Conservation (phyloP, 2,797 vertebrate species). For the Pangasius sanitwongsei region DNA sequence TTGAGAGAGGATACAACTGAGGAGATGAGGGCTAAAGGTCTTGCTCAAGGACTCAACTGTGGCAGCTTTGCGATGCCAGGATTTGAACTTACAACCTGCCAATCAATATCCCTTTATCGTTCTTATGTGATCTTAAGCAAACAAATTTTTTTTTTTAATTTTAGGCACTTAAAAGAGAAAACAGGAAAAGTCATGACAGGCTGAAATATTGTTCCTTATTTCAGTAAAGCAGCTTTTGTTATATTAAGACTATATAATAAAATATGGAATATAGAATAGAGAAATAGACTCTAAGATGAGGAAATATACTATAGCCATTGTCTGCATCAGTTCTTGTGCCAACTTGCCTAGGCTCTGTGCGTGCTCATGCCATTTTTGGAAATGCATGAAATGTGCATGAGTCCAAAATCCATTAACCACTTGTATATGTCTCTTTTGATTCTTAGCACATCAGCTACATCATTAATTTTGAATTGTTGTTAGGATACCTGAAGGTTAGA, state of each 20-base stretch:
- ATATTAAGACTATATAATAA: neutral
- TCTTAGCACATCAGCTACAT: neutral
- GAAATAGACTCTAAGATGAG: neutral
- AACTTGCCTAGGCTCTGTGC: neutral
- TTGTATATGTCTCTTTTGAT: neutral
- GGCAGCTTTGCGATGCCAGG: neutral
- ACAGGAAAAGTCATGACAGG: neutral
- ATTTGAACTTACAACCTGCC: neutral
- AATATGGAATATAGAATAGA: neutral
- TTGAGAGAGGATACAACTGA: neutral
- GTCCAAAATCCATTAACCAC: slow-evolving; percentile 9
- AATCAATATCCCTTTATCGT: neutral
- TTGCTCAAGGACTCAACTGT: neutral
- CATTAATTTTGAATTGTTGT: neutral
- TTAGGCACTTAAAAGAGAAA: neutral
- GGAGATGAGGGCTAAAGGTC: neutral
- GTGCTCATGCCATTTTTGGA: neutral
- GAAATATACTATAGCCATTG: neutral
- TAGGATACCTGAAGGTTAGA: slow-evolving; percentile 2
- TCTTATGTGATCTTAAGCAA: neutral
- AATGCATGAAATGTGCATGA: slow-evolving; percentile 29
- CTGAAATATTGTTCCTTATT: neutral
- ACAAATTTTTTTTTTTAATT: neutral
- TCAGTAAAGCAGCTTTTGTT: neutral
- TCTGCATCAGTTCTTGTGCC: neutral